A percentile compares a stretch with the other conserved stretches of the same genome.
Conservation (phyloP, 2,113 vertebrate genomes). For the Heteronetta atricapilla region DNA sequence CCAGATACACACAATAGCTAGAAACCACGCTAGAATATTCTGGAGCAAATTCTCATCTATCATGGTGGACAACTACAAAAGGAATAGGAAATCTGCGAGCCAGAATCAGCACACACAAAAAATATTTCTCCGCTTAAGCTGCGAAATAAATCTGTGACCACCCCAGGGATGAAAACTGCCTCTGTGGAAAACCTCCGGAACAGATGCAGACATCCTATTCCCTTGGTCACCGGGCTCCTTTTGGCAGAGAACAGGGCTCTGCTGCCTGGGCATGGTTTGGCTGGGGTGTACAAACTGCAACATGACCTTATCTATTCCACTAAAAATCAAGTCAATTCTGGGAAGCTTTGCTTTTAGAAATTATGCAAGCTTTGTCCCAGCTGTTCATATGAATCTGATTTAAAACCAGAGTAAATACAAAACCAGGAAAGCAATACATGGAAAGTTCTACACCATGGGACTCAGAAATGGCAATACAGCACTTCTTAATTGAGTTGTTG, state of each 20-base stretch:
- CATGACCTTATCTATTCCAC: accelerated
- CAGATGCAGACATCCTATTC: accelerated
- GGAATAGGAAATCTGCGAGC: accelerated
- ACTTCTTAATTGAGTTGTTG: background rate
- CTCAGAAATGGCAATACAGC: background rate
- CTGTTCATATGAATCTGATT: background rate
- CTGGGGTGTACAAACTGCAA: background rate
- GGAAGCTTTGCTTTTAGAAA: background rate
- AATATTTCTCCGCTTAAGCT: background rate
- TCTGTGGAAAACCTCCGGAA: background rate
- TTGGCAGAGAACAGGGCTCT: background rate
- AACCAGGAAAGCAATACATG: background rate
- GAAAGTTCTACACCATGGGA: accelerated
- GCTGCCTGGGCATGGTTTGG: background rate
- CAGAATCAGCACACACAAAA: background rate
- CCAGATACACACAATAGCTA: background rate
- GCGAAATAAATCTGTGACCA: background rate
- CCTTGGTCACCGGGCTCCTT: accelerated
- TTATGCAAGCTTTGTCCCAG: accelerated
- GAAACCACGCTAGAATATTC: background rate
- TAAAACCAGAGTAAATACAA: background rate
- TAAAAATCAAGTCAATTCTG: background rate
- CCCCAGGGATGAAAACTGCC: background rate
- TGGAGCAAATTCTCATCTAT: background rate
- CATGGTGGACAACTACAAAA: background rate